Evolutionary conservation across 2,888 invertebrate species (phyloP), one percentile per base, ranked within the genome.

Genomic region (Neoscelio sp.): DNA sequence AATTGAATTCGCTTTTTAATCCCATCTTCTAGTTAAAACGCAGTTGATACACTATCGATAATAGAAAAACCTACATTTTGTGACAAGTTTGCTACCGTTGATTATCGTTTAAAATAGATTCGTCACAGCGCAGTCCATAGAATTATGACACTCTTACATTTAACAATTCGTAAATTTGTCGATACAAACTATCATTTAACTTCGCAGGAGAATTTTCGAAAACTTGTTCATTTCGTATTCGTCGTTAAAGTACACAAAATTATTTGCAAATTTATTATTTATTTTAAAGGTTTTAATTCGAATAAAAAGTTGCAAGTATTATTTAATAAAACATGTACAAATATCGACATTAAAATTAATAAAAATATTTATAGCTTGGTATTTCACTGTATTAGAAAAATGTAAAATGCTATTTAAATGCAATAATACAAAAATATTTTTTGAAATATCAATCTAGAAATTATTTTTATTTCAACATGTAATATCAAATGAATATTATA

Each of bases 101-200:
- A 67, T 67, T 67, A 67, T 54, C 54, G 8, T 44, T 67, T 28
- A 52, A 52, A 67, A 67, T 40, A 46, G 56, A 67, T 44, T 67
- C 33, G 40, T 44, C 30, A 8, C 18, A 48, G 46, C 15, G 30
- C 68, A 68, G 68, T 68, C 68, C 58, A 56, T 68, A 58, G 12
- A 58, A 48, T 56, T 17, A 40, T 46, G 40, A 35, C 56, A 68
- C 10, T 30, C 15, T 42, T 35, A 8, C 42, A 33, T 52, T 28
- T 44, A 60, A 60, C 26, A 60, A 15, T 42, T 60, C 30, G 18
- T 44, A 44, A 18, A 44, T 30, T 42, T 35, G 13, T 42, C 38
- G 20, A 35, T 23, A 30, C 26, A 26, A 26, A 26, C 7, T 20
- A 54, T 30, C 20, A 26, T 40, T 35, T 38, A 52, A 56, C 35